phyloP scores from a whole-genome alignment of 2,888 invertebrate genomes.

The Pammene aurita region DNA sequence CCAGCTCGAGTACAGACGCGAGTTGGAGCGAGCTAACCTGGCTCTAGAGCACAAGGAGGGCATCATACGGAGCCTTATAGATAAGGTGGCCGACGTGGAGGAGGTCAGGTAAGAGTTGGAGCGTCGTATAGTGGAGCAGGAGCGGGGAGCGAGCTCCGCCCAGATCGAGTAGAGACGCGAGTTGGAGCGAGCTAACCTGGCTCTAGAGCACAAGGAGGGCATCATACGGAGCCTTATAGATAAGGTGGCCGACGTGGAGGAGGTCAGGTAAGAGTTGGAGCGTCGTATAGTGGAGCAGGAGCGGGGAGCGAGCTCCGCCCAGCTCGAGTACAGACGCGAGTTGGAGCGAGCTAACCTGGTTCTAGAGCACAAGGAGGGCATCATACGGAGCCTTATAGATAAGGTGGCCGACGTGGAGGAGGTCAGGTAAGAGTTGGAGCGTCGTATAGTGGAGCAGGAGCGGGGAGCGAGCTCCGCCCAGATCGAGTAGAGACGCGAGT shows the following conservation, averaged over 20 bases:
- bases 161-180: constrained; percentile 69
- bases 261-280: constrained; percentile 72
- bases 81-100: constrained; percentile 76
- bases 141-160: constrained; percentile 65
- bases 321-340: constrained; percentile 67
- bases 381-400: constrained; percentile 74
- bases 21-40: constrained; percentile 66
- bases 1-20: constrained; percentile 67
- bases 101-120: constrained; percentile 74
- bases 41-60: constrained; percentile 73
- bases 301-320: constrained; percentile 65
- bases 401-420: constrained; percentile 78
- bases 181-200: constrained; percentile 65
- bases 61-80: constrained; percentile 74
- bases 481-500: constrained; percentile 65
- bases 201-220: constrained; percentile 71
- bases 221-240: constrained; percentile 76
- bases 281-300: constrained; percentile 75
- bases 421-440: constrained; percentile 71
- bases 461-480: constrained; percentile 67
- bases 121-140: constrained; percentile 73
- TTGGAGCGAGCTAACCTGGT: constrained; percentile 66
- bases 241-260: constrained; percentile 76
- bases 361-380: constrained; percentile 71
- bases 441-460: constrained; percentile 74